Base-by-base conservation (phyloP, 2,113 vertebrate species). In the Tetrax tetrax region DNA sequence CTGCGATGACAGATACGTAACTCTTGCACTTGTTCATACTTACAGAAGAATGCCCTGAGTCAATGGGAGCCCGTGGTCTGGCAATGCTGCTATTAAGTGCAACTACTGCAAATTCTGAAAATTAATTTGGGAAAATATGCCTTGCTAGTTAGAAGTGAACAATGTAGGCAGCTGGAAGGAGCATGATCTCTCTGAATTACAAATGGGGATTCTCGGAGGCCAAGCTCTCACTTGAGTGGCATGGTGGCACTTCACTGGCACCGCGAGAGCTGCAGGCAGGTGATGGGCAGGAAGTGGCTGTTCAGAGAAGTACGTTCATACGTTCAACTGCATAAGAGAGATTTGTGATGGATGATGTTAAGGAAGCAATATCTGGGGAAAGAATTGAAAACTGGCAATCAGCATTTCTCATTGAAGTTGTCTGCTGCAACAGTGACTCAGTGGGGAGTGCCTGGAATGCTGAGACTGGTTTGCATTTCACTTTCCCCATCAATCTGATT, bases 401-500 rank as follows among this genome's bases (percentile, higher is more conserved):
- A 45, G 50, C 33, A 4, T 28, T 91, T 91, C 74, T 72, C 59
- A 21, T 0, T n/a, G 75, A 6, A 22, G 69, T 22, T 70, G 41
- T 10, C 18, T 87, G 50, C 64, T 70, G 68, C 57, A 85, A 6
- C 9, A 11, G 37, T 89, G 91, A 91, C 81, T 90, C 95, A 82
- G 2, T 1, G 57, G 48, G 79, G 82, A 65, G 88, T 28, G 88
- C 69, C 90, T 16, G 45, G 37, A 61, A 54, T 0, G 0, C 64
- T 10, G 33, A 4, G 28, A 54, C 65, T 59, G 8, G 8, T 61
- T 19, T 54, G 47, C 70, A 29, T 68, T 93, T 88, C 96, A 88
- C 94, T 93, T 92, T 96, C 91, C 77, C 78, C 74, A 8, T 29
- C 22, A 18, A 28, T 37, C 56, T 31, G 38, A 27, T 51, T 18